Evolutionary conservation across 1,140 invertebrate genomes (phyloP).

Genomic region (Drosophila elegans): DNA sequence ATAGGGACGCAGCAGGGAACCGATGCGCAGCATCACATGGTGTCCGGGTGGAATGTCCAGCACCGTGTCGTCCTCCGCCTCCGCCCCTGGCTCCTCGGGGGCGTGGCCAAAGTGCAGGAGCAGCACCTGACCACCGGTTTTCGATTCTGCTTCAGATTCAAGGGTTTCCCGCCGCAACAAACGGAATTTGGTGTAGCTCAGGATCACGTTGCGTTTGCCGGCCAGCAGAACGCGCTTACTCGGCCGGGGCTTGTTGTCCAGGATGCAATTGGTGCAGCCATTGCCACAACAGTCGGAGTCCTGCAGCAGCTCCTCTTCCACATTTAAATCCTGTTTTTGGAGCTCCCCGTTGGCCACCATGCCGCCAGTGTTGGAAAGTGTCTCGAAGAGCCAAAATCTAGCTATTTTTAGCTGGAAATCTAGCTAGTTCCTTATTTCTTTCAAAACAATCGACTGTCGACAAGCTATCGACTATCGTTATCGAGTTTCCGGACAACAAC

Average conservation of each 20-base stretch:
- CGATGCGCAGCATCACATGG: slow-evolving; percentile 74
- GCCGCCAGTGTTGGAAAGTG: slow-evolving; percentile 5
- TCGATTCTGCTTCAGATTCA: neutral
- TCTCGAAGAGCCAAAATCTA: neutral
- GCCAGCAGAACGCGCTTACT: slow-evolving; percentile 46
- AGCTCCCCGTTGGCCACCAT: slow-evolving; percentile 4
- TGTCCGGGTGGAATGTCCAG: slow-evolving; percentile 74
- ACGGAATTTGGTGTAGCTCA: slow-evolving; percentile 54
- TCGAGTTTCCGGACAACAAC: slow-evolving; percentile 12
- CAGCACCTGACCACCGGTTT: slow-evolving; percentile 34
- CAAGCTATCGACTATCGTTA: neutral
- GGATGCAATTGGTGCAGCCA: slow-evolving; percentile 81
- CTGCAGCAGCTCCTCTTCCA: slow-evolving; percentile 21
- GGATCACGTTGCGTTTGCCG: slow-evolving; percentile 65
- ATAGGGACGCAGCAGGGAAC: slow-evolving; percentile 63
- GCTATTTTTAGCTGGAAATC: neutral
- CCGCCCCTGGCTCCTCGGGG: neutral
- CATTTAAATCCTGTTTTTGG: slow-evolving; percentile 1
- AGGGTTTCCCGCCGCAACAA: slow-evolving; percentile 40
- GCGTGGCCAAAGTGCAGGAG: slow-evolving; percentile 57
- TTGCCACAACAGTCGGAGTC: slow-evolving; percentile 78
- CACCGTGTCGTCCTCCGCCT: slow-evolving; percentile 27
- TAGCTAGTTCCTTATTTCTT: neutral
- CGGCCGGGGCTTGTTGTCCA: slow-evolving; percentile 58
- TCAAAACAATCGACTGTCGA: neutral